Percentiles rank a stretch among this genome's conserved stretches.
Conservation (phyloP, 2,888 invertebrate genomes). For the Mesopsocus fuscifrons region DNA sequence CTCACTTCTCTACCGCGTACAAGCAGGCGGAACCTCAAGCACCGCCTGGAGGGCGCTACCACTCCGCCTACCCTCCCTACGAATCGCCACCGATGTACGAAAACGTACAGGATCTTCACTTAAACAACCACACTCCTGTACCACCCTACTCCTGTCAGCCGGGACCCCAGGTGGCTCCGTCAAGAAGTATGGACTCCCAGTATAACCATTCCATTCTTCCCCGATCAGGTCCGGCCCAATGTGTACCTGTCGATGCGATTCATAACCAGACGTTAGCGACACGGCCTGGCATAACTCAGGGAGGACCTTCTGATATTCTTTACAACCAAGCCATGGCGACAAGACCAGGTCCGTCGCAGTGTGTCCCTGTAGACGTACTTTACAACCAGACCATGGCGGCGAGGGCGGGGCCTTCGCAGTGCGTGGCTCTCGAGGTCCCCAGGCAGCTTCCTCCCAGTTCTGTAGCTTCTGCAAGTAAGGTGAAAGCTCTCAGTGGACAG, state of each 20-base stretch:
- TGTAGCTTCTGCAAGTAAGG: constrained; percentile 21
- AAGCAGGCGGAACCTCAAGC: constrained; percentile 71
- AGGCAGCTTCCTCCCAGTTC: constrained; percentile 22
- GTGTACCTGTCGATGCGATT: no score
- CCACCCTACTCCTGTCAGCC: constrained; percentile 25
- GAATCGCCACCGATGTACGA: constrained; percentile 39
- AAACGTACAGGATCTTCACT: constrained; percentile 36
- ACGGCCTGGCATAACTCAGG: no score
- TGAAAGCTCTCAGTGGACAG: constrained; percentile 19
- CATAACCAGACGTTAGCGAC: no score
- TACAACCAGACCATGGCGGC: background rate
- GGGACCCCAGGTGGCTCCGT: constrained; percentile 26
- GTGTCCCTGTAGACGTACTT: no score
- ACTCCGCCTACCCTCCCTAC: constrained; percentile 25
- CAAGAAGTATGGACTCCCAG: background rate
- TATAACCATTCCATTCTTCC: no score
- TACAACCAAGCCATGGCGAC: no score
- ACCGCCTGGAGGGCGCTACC: constrained; percentile 33
- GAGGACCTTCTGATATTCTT: no score
- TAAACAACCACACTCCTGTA: constrained; percentile 10
- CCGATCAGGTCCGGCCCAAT: no score
- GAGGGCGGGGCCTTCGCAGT: constrained; percentile 1
- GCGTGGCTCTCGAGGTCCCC: constrained; percentile 20
- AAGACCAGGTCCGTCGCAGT: no score
- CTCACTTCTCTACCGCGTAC: constrained; percentile 34